phyloP scores from a whole-genome alignment of 2,888 invertebrate species.

The Sinelater perroti region DNA sequence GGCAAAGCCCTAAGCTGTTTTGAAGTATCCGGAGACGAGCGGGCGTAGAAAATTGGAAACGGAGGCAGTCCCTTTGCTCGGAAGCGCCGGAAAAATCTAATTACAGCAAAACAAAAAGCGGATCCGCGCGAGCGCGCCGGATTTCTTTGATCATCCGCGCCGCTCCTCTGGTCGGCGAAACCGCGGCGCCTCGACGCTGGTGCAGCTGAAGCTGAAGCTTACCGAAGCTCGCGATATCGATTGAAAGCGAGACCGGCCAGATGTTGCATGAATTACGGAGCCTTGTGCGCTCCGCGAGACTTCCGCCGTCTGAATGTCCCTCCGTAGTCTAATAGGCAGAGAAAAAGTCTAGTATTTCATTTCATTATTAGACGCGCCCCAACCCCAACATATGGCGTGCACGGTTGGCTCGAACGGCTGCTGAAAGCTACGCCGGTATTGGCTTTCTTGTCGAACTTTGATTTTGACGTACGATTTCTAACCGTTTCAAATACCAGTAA shows the following conservation, averaged over 20 bases:
- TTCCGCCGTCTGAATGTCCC: conserved; percentile 38
- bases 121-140: conserved; percentile 10
- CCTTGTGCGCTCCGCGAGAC: conserved; percentile 38
- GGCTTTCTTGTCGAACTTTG: no score
- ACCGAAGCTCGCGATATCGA: conserved; percentile 45
- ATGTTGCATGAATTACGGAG: conserved; percentile 43
- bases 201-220: conserved; percentile 33
- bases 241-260: conserved; percentile 46
- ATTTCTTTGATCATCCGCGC: conserved; percentile 39
- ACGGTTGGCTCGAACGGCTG: neutral
- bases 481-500: no score
- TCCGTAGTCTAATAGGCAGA: conserved; percentile 31
- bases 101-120: conserved; percentile 18
- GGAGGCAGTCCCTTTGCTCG: conserved; percentile 1
- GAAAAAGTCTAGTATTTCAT: conserved; percentile 35
- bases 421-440: neutral
- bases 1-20: no score
- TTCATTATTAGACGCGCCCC: conserved; percentile 31
- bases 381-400: conserved; percentile 8
- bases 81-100: conserved; percentile 18
- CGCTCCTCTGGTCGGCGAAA: conserved; percentile 26
- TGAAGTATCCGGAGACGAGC: neutral
- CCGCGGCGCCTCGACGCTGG: conserved; percentile 34
- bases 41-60: neutral
- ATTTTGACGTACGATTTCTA: no score